Base-by-base conservation (phyloP, 2,113 vertebrate genomes). In the Xerus inauris region DNA sequence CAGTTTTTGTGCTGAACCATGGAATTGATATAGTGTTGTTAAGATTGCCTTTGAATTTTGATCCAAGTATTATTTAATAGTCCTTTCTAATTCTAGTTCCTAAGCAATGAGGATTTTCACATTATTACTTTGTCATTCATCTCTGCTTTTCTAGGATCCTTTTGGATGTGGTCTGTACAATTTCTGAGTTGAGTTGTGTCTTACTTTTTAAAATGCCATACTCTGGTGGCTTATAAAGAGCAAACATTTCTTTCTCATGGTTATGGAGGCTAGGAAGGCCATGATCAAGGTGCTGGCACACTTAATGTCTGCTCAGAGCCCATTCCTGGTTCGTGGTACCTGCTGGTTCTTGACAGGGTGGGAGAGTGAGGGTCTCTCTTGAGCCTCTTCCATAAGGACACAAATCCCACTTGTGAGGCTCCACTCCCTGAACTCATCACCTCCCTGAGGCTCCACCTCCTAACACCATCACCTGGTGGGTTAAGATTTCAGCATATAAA, bases 31-130 rank as follows among this genome's bases (percentile, higher is more conserved):
- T 6, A 81, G 82, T 54, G 79, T 30, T 83, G 19, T 96, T 89
- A 73, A 83, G 67, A 67, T 92, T 77, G 42, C 35, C 32, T 92
- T 96, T 85, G 28, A 13, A 45, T 86, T 77, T 72, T 90, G 65
- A 88, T 5, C 26, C 8, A 85, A 40, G 38, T 45, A 49, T 71
- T 89, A 91, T 64, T 91, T 80, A 54, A 26, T 82, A n/a, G 32
- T 57, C 59, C 82, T 90, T 90, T 90, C 30, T 75, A 71, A 73
- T 85, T 71, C 49, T 83, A 72, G 87, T 88, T 85, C 38, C 45
- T 89, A 94, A 82, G 35, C 30, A 86, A 76, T 72, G 49, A 38
- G 20, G 2, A 69, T 28, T 81, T 94, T 91, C 83, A 40, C 16
- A 77, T 93, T 28, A 32, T 93, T 80, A 77, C 11, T 69, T 87